Conservation (phyloP, 2,888 invertebrate species). For the Xestoiulus laeticollis region DNA sequence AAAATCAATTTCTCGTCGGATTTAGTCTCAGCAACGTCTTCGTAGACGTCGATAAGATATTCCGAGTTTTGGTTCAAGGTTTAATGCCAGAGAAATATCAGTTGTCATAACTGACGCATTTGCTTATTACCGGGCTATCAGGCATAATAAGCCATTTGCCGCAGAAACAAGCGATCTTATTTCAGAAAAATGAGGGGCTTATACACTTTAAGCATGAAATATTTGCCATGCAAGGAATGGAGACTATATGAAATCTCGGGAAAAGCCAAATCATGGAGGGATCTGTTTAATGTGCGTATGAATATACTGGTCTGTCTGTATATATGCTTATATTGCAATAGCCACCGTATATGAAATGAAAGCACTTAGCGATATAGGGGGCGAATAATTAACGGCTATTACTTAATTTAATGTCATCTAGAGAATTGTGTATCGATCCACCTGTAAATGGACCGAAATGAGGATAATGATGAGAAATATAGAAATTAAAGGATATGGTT, state of each 20-base stretch:
- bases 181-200: constrained; percentile 8
- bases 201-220: constrained; percentile 7
- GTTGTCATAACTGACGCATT: constrained; percentile 37
- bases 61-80: constrained; percentile 28
- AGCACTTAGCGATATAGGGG: constrained; percentile 11
- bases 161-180: constrained; percentile 10
- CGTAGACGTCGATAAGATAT: constrained; percentile 22
- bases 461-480: too few relatives aligned
- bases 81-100: not conserved
- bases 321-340: not conserved
- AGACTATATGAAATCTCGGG: not conserved
- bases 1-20: constrained; percentile 23
- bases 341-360: not conserved
- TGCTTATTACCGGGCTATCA: constrained; percentile 29
- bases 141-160: constrained; percentile 37
- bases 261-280: not conserved
- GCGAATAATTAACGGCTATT: constrained; percentile 20
- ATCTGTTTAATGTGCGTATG: not conserved
- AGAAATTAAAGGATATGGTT: not conserved
- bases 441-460: not conserved
- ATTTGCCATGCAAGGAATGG: not conserved
- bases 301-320: not conserved
- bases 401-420: not conserved
- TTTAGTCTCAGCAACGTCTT: not conserved
- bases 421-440: constrained; percentile 19